Percentiles rank a stretch among this genome's conserved stretches.
phyloP scores from a whole-genome alignment of 2,113 vertebrate species.

The Zootoca vivipara region DNA sequence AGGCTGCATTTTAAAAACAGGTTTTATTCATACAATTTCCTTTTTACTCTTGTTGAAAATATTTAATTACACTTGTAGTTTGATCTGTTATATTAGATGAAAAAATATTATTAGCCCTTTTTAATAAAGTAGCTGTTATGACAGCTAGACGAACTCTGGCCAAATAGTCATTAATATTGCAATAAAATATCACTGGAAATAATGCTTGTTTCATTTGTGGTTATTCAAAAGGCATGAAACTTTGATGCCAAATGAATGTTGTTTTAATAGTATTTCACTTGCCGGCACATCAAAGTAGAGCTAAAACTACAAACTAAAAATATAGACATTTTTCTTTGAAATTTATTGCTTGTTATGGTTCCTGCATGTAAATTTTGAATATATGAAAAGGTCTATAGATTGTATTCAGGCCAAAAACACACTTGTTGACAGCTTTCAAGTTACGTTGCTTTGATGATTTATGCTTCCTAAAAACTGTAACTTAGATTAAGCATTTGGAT shows the following conservation, averaged over 20 bases:
- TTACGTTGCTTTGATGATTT: slow-evolving; percentile 40
- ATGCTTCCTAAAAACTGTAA: slow-evolving; percentile 16
- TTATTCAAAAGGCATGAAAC: slow-evolving; percentile 28
- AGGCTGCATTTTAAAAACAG: slow-evolving; percentile 37
- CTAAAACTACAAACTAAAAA: slow-evolving; percentile 36
- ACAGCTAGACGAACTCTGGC: slow-evolving; percentile 48
- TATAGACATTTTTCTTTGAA: slow-evolving; percentile 51
- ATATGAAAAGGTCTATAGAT: slow-evolving; percentile 20
- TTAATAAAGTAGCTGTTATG: slow-evolving; percentile 59
- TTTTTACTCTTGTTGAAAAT: slow-evolving; percentile 50
- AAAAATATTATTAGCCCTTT: slow-evolving; percentile 48
- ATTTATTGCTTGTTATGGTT: slow-evolving; percentile 37
- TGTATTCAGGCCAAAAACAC: slow-evolving; percentile 12
- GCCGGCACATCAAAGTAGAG: slow-evolving; percentile 37
- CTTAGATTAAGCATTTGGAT: neutral
- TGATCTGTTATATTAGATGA: slow-evolving; percentile 49
- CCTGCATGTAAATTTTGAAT: slow-evolving; percentile 9
- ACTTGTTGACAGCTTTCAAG: neutral
- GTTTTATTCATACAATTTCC: slow-evolving; percentile 67
- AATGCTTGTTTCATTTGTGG: neutral
- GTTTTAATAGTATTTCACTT: slow-evolving; percentile 48
- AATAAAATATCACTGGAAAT: slow-evolving; percentile 31
- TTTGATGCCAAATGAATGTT: slow-evolving; percentile 30
- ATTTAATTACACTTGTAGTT: slow-evolving; percentile 49
- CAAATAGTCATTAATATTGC: slow-evolving; percentile 40